Base-by-base conservation (phyloP, 2,797 vertebrate species). In the Lacerta agilis region DNA sequence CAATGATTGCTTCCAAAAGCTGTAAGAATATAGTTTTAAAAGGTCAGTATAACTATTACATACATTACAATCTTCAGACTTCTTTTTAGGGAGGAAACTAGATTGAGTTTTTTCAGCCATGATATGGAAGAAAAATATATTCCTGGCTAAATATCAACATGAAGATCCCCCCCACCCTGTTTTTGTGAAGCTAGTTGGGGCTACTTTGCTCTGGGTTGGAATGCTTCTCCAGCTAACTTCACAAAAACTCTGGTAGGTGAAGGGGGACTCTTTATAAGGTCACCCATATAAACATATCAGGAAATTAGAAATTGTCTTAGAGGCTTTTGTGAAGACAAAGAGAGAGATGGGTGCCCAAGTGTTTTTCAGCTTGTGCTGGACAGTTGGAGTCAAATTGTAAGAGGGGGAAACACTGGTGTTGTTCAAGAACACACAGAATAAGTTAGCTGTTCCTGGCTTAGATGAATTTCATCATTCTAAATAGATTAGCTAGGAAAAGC, bases 161-260 rank as follows among this genome's bases (percentile, higher is more conserved):
- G 20, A 38, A 43, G 23, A 25, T 13, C 11, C 38, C 3, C 3
- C 38, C 8, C 38, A 27, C 38, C 36, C 49, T 73, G 43, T 11
- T 83, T 92, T 69, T 61, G 61, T 85, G 82, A 43, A 79, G 82
- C 43, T 88, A 29, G 0, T 36, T 55, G 77, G 67, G 79, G 27
- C 0, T 0, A 33, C 29, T 45, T 78, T 41, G 67, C n/a, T 29
- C 58, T 82, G 36, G 79, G 5, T 33, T 76, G 38, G 23, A 38
- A 38, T 76, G 38, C 4, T 76, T 17, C 23, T 76, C 20, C 75
- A 76, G 10, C 23, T 27, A 38, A 11, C 41, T 36, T 23, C 38
- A 36, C 17, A 3, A 20, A 73, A 18, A 1, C 33, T 36, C 15
- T 49, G 49, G 49, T 55, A 15, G 49, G 49, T 49, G 49, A 49